Evolutionary conservation across 2,113 vertebrate genomes (phyloP).

Genomic region (Embiotoca jacksoni): DNA sequence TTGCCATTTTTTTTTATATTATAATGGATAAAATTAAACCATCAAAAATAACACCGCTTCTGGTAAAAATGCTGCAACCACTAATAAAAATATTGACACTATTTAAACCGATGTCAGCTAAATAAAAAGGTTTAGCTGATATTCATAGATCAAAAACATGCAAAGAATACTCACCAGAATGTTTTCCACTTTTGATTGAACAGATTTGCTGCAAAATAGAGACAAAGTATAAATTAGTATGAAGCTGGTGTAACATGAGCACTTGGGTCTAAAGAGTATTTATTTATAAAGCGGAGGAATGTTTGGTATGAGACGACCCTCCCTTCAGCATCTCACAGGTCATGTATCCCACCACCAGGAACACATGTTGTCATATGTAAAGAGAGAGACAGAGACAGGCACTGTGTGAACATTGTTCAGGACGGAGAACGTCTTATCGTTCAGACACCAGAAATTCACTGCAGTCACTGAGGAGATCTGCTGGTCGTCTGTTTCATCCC

Average conservation of each 20-base stretch:
- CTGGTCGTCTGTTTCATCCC: neutral
- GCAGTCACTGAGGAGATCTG: conserved; percentile 10
- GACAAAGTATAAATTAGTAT: conserved; percentile 78
- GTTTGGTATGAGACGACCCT: conserved; percentile 77
- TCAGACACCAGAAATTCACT: conserved; percentile 18
- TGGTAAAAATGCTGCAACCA: neutral
- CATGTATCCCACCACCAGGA: conserved; percentile 77
- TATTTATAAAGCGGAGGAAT: conserved; percentile 87
- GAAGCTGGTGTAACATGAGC: conserved; percentile 75
- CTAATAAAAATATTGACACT: neutral
- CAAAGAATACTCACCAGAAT: conserved; percentile 93
- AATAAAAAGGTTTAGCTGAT: neutral
- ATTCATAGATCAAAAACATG: neutral
- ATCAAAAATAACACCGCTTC: neutral
- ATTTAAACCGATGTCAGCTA: neutral
- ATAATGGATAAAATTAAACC: neutral
- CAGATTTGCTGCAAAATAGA: conserved; percentile 94
- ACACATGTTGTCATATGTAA: conserved; percentile 78
- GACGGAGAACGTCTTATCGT: conserved; percentile 45
- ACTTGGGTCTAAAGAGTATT: conserved; percentile 75
- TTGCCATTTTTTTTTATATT: neutral
- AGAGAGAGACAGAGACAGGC: conserved; percentile 54
- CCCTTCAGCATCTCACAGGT: conserved; percentile 75
- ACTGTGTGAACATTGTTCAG: conserved; percentile 59
- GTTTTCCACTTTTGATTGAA: conserved; percentile 99